These are phyloP conservation scores for Phalanger gymnotis DNA, from an alignment of 2,797 vertebrate species.

Conservation along the genomic window DNA sequence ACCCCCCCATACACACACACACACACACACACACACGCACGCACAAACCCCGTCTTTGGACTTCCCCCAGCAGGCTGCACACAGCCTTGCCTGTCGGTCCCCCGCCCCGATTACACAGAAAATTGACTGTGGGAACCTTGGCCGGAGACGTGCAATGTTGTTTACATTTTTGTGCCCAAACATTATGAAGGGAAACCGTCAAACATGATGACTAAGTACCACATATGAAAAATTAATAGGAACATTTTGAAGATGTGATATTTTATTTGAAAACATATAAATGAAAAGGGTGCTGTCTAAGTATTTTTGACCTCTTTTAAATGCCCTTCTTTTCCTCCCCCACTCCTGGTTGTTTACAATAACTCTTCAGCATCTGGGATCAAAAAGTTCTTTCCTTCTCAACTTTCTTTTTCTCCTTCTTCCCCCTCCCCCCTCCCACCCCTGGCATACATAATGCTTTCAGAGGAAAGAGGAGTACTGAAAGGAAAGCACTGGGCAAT, in stretches of 20 bases:
- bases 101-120: constrained; percentile 49
- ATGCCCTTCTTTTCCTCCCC: constrained; percentile 50
- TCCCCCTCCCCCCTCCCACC: not conserved
- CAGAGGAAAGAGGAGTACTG: not conserved
- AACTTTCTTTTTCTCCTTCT: constrained; percentile 53
- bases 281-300: constrained; percentile 66
- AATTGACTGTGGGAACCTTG: constrained; percentile 61
- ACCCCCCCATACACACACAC: not conserved
- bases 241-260: constrained; percentile 76
- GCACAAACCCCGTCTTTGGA: constrained; percentile 56
- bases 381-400: constrained; percentile 62
- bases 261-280: constrained; percentile 73
- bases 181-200: constrained; percentile 73
- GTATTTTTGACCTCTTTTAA: constrained; percentile 66
- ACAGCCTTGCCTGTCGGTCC: constrained; percentile 66
- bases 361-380: constrained; percentile 48
- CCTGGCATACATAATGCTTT: constrained; percentile 49
- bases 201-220: constrained; percentile 68
- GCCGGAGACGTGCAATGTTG: constrained; percentile 72
- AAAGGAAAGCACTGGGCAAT: not conserved
- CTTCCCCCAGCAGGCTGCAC: constrained; percentile 64
- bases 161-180: constrained; percentile 80
- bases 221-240: constrained; percentile 78
- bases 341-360: constrained; percentile 63
- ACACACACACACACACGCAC: not conserved